Evolutionary conservation across 2,888 invertebrate genomes (phyloP).

Genomic region (Agrochola circellaris): DNA sequence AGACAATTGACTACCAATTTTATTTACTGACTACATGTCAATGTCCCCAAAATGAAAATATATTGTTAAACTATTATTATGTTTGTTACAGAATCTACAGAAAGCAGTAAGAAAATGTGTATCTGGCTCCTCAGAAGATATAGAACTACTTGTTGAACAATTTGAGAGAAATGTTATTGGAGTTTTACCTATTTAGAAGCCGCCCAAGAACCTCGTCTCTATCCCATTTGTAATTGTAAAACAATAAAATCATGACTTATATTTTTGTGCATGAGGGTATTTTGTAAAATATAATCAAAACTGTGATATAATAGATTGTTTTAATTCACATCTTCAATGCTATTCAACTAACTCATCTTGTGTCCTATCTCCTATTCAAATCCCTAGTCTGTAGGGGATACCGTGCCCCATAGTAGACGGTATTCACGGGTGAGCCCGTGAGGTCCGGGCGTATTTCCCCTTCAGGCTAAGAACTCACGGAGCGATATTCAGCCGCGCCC

Average conservation of each 20-base stretch:
- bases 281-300: slow-evolving; percentile 12
- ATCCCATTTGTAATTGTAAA: slow-evolving; percentile 6
- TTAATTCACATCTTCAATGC: background rate
- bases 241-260: background rate
- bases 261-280: background rate
- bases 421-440: too few relatives aligned
- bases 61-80: background rate
- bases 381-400: too few relatives aligned
- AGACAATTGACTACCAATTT: background rate
- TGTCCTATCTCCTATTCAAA: too few relatives aligned
- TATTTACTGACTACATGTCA: background rate
- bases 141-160: slow-evolving; percentile 71
- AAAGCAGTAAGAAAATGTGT: slow-evolving; percentile 71
- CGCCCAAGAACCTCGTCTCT: background rate
- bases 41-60: background rate
- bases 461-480: too few relatives aligned
- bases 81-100: slow-evolving; percentile 77
- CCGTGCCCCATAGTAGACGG: too few relatives aligned
- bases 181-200: slow-evolving; percentile 71
- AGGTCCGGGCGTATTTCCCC: too few relatives aligned
- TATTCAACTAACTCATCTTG: background rate
- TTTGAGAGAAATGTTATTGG: slow-evolving; percentile 79
- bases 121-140: slow-evolving; percentile 57
- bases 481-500: too few relatives aligned
- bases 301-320: slow-evolving; percentile 19